Evolutionary conservation across 2,888 invertebrate species (phyloP), one percentile per base, ranked within the genome.

Genomic region (Andrena flavipes): DNA sequence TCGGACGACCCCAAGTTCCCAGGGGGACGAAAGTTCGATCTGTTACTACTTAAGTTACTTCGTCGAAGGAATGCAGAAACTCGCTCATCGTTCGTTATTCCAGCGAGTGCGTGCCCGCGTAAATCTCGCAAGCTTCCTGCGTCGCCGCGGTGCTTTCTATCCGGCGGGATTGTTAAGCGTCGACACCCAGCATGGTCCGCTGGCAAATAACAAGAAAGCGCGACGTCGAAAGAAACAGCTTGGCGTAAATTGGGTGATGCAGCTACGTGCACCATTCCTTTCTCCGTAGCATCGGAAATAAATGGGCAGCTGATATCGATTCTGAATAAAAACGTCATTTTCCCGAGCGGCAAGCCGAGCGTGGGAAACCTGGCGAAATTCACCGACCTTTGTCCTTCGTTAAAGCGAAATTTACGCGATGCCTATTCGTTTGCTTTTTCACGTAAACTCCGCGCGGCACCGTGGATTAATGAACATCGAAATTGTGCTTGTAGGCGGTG

Each of bases 171-270:
- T 75, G 70, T 81, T 68, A 67, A 68, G 65, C 65, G 69, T 13
- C 23, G 49, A 16, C 29, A 20, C 42, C 20, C 35, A 69, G 49
- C n/a, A 42, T 26, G 30, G 30, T 30, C 51, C 26, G 59, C 60
- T 51, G 20, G 54, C 64, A 71, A 75, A 69, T 73, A 72, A 81
- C 65, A 49, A 65, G 30, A 80, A 20, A 3, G 23, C 33, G 23
- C 30, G 63, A 29, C 20, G 13, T 30, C 49, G 72, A 51, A 59
- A 62, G 42, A 64, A 35, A 60, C 35, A 64, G 33, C 42, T 72
- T 48, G 59, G 16, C 77, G 54, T 83, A 84, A 84, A 84, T 84
- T 83, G 83, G 84, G 33, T 29, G 64, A 64, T 60, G 62, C 54
- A 60, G 16, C 72, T 3, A 13, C 63, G 5, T 49, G 10, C 35